phyloP scores from a whole-genome alignment of 2,797 vertebrate species.

The Phoxinus dragarum region DNA sequence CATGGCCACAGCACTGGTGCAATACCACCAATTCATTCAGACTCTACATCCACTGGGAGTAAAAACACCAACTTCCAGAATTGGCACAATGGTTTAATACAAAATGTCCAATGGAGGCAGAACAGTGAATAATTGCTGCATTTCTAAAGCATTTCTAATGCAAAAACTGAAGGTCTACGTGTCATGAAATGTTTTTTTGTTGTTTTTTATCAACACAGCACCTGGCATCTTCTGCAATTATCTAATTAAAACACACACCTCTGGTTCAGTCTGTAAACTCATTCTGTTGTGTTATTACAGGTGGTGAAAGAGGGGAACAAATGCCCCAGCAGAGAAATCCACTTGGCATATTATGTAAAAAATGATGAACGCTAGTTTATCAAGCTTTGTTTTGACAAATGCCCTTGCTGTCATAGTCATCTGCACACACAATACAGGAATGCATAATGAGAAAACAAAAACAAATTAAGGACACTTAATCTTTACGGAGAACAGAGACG shows the following conservation, averaged over 20 bases:
- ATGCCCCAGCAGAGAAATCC: constrained; percentile 28
- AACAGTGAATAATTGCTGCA: not conserved
- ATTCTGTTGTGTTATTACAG: not conserved
- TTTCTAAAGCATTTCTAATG: not conserved
- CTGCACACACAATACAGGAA: constrained; percentile 43
- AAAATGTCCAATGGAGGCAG: not conserved
- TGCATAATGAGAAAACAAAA: constrained; percentile 8
- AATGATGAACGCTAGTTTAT: constrained; percentile 67
- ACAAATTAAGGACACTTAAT: constrained; percentile 58
- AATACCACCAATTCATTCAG: constrained; percentile 32
- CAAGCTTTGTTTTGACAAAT: constrained; percentile 65
- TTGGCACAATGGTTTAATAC: not conserved
- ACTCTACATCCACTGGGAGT: not conserved
- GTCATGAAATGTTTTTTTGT: not conserved
- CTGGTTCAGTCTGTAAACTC: constrained; percentile 10
- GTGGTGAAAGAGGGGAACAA: not conserved
- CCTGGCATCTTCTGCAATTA: constrained; percentile 19
- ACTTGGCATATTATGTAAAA: constrained; percentile 41
- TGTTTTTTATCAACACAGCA: not conserved
- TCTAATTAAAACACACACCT: constrained; percentile 9
- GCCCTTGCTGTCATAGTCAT: constrained; percentile 66
- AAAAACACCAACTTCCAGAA: constrained; percentile 18
- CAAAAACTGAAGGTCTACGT: not conserved
- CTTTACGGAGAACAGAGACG: not conserved
- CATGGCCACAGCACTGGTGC: constrained; percentile 55